A percentile compares a stretch with the other conserved stretches of the same genome.
Evolutionary conservation across 2,113 vertebrate species (phyloP).

Genomic region (Ceratotherium simum): DNA sequence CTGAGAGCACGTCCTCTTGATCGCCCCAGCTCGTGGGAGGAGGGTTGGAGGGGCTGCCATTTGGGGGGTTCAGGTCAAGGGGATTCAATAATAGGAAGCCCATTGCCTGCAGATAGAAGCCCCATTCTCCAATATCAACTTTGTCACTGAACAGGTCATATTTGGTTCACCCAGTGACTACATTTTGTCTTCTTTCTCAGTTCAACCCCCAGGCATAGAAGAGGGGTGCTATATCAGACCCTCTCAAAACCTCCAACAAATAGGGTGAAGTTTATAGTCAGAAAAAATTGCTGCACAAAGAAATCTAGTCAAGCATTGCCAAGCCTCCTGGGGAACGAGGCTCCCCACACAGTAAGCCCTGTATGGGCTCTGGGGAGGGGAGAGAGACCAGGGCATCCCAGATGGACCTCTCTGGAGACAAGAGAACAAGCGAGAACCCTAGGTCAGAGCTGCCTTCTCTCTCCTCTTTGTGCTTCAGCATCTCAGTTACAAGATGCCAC

Average conservation of each 20-base stretch:
- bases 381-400: background rate
- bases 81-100: background rate
- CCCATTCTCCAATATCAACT: background rate
- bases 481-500: conserved; percentile 49
- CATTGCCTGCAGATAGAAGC: background rate
- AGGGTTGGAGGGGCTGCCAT: background rate
- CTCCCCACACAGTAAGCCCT: background rate
- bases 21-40: background rate
- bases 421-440: background rate
- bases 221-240: background rate
- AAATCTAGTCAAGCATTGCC: background rate
- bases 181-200: conserved; percentile 5
- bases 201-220: conserved; percentile 24
- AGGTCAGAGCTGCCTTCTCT: background rate
- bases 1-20: background rate
- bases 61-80: background rate
- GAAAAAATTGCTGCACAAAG: background rate
- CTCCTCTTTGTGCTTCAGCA: background rate
- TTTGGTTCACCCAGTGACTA: background rate
- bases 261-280: conserved; percentile 23
- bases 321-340: background rate
- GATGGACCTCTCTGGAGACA: background rate
- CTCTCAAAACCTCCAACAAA: conserved; percentile 42
- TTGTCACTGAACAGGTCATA: background rate
- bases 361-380: background rate